phyloP scores from a whole-genome alignment of 2,113 vertebrate species.

The Psettodes erumei region DNA sequence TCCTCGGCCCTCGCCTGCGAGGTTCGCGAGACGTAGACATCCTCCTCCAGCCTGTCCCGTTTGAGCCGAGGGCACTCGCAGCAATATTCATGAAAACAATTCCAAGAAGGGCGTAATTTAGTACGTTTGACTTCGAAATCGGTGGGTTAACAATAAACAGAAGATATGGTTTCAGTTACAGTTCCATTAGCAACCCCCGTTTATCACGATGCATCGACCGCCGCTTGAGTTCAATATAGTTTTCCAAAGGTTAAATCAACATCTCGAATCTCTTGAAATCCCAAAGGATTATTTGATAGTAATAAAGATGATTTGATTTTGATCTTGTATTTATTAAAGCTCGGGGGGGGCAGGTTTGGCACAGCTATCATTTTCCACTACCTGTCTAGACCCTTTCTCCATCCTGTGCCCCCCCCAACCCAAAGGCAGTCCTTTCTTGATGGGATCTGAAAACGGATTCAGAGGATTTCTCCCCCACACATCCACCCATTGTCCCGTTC shows the following conservation, averaged over 20 bases:
- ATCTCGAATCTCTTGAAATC: background rate
- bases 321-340: background rate
- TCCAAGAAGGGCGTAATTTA: background rate
- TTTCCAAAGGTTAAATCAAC: background rate
- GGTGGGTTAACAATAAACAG: background rate
- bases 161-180: no score
- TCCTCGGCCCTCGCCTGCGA: background rate
- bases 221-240: background rate
- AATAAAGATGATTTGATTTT: no score
- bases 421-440: constrained; percentile 35
- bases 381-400: constrained; percentile 15
- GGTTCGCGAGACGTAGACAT: background rate
- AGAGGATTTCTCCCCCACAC: constrained; percentile 37
- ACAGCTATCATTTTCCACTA: constrained; percentile 26
- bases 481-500: constrained; percentile 41
- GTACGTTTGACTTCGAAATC: background rate
- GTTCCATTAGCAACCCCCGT: no score
- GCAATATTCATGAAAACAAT: background rate
- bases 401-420: background rate
- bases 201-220: no score
- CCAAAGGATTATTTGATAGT: background rate
- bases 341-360: constrained; percentile 14
- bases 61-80: background rate
- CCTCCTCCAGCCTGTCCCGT: background rate
- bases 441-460: constrained; percentile 57